Evolutionary conservation across 2,113 vertebrate species (phyloP).

Genomic region (Clarias magur): DNA sequence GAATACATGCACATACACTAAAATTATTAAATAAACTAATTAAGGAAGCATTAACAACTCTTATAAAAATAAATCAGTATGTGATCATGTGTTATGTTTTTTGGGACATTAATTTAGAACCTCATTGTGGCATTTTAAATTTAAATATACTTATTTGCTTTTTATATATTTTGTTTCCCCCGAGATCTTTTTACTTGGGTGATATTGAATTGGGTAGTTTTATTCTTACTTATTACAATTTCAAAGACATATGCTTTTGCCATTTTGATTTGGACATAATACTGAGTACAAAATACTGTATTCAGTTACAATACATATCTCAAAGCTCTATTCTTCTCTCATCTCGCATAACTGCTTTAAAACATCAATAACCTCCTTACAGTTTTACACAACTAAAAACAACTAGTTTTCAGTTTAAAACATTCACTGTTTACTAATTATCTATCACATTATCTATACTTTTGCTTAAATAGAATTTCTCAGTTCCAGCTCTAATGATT

Average conservation of each 20-base stretch:
- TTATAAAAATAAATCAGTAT: background rate
- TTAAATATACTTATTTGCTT: background rate
- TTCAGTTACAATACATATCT: background rate
- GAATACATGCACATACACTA: background rate
- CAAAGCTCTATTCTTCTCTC: background rate
- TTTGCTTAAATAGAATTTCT: background rate
- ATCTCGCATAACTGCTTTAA: background rate
- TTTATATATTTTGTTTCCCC: too few relatives aligned
- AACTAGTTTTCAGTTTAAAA: background rate
- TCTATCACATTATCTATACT: background rate
- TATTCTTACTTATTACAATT: background rate
- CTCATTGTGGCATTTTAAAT: background rate
- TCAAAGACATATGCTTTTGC: background rate
- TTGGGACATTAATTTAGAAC: background rate
- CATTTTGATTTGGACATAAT: background rate
- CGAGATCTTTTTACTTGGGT: background rate
- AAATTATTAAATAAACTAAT: background rate
- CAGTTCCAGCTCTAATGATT: background rate
- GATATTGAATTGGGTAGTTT: background rate
- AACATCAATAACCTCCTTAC: background rate
- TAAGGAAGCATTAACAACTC: background rate
- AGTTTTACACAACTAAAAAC: background rate
- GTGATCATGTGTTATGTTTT: background rate
- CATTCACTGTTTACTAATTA: background rate
- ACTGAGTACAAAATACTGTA: background rate